phyloP scores from a whole-genome alignment of 2,797 vertebrate species.

The Chloroceryle amazona region DNA sequence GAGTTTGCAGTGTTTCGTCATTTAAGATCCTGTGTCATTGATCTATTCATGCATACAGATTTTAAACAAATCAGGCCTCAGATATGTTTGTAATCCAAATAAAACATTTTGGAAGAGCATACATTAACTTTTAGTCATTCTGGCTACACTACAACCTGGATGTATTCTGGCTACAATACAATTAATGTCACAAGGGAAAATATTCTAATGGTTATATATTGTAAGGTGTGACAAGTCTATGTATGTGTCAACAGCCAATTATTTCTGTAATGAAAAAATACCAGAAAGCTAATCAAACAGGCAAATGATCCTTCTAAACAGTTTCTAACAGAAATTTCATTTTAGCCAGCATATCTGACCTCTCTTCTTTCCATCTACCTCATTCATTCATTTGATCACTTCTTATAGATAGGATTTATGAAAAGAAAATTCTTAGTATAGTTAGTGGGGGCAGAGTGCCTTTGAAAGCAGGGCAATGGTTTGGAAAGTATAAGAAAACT shows the following conservation, averaged over 20 bases:
- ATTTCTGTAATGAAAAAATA: not conserved
- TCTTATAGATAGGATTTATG: not conserved
- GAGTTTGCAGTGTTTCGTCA: conserved; percentile 13
- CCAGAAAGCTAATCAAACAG: not conserved
- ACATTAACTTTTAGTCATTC: not conserved
- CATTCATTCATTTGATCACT: not conserved
- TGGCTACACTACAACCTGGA: not conserved
- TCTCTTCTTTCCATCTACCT: not conserved
- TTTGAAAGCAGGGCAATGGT: not conserved
- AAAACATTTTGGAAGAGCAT: not conserved
- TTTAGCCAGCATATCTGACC: not conserved
- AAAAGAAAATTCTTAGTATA: not conserved
- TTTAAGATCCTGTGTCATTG: conserved; percentile 27
- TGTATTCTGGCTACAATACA: not conserved
- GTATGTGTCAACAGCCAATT: not conserved
- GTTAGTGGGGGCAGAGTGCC: not conserved
- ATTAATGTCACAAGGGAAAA: not conserved
- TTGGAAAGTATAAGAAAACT: not conserved
- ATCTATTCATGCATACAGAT: conserved; percentile 7
- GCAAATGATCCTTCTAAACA: not conserved
- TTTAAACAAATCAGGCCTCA: conserved; percentile 21
- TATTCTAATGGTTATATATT: not conserved
- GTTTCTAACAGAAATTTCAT: not conserved
- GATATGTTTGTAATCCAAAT: not conserved
- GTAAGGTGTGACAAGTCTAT: not conserved